These are phyloP conservation scores for Volucella inflata DNA, from an alignment of 2,888 invertebrate genomes.

Conservation along the genomic window DNA sequence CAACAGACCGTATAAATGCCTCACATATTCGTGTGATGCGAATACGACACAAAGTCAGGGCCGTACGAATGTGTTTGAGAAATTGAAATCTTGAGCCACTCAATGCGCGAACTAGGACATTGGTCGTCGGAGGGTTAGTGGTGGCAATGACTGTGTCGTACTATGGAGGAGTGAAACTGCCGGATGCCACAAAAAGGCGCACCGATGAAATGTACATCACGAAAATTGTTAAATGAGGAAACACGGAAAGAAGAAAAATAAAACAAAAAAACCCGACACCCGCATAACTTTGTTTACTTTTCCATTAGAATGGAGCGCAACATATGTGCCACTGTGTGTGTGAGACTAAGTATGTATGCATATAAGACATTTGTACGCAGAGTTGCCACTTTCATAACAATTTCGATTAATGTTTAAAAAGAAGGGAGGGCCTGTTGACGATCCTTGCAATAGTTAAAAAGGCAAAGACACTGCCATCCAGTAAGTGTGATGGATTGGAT, in stretches of 20 bases:
- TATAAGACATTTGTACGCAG: background rate
- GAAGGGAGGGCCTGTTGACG: too few species aligned
- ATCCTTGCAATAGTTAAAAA: too few species aligned
- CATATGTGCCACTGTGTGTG: too few species aligned
- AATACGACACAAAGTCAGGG: background rate
- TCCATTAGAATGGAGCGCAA: conserved; percentile 28
- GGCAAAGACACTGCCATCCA: too few species aligned
- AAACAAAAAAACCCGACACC: conserved; percentile 8
- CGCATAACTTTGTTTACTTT: conserved; percentile 55
- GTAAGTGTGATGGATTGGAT: too few species aligned
- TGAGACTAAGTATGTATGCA: conserved; percentile 3
- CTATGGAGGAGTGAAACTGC: background rate
- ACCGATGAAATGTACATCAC: conserved; percentile 45
- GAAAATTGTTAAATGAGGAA: conserved; percentile 37
- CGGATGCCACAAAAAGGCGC: background rate
- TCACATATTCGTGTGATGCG: background rate
- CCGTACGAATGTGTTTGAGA: conserved; percentile 41
- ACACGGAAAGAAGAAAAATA: background rate
- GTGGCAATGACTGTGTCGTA: background rate
- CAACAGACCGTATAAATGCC: background rate
- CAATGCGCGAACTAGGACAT: background rate
- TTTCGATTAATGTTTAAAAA: too few species aligned
- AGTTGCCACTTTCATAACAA: too few species aligned
- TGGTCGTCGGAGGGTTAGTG: background rate
- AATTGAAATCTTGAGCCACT: conserved; percentile 42